These are phyloP conservation scores for Aphaenogaster floridana DNA, from an alignment of 1,140 invertebrate species.

Conservation along the genomic window DNA sequence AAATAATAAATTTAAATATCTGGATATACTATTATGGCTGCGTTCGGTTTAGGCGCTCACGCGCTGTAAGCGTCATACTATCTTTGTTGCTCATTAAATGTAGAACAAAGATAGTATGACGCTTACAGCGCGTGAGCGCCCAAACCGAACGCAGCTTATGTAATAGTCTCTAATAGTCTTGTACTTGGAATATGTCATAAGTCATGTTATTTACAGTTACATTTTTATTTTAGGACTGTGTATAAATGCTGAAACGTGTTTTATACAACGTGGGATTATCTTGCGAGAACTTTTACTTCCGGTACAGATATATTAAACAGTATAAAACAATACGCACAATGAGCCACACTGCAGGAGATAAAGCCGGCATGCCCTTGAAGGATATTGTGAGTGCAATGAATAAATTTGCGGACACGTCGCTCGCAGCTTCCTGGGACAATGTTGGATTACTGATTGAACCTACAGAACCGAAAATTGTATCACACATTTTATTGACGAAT, in stretches of 20 bases:
- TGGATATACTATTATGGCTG: background rate
- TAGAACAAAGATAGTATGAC: too few species aligned
- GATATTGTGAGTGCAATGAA: conserved; percentile 90
- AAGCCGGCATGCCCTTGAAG: conserved; percentile 86
- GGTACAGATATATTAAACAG: background rate
- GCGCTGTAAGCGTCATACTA: too few species aligned
- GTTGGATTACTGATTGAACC: conserved; percentile 97
- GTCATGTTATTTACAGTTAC: background rate
- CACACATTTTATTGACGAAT: conserved; percentile 95
- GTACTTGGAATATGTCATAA: background rate
- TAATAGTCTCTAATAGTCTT: background rate
- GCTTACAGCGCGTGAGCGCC: too few species aligned
- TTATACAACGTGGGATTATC: background rate
- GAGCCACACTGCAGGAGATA: conserved; percentile 17
- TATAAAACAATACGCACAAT: conserved; percentile 47
- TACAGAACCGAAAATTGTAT: conserved; percentile 88
- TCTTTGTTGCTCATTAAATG: too few species aligned
- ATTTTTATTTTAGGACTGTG: conserved; percentile 46
- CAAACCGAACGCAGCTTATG: too few species aligned
- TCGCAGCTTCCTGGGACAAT: conserved; percentile 98
- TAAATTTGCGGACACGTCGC: conserved; percentile 90
- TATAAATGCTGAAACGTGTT: conserved; percentile 49
- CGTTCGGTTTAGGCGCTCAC: too few species aligned
- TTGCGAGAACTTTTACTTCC: background rate
- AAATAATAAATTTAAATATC: background rate